Base-by-base conservation (phyloP, 1,140 invertebrate species). In the Sitobion miscanthi region DNA sequence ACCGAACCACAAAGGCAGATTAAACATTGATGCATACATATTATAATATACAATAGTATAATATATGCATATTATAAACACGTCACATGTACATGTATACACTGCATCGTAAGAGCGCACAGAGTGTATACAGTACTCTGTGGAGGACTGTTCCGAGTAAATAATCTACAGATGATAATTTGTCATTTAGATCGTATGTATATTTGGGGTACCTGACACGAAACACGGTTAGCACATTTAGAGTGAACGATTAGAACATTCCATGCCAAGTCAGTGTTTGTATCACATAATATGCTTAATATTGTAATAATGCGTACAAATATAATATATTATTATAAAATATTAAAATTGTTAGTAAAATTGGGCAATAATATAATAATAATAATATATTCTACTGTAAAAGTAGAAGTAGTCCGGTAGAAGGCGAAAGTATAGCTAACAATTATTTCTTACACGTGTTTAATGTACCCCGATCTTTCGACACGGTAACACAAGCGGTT, bases 131-230 rank as follows among this genome's bases (percentile, higher is more conserved):
- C 25, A 86, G 11, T 14, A 20, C 23, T 42, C 20, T 4, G 25
- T 45, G 1, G 42, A 25, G 30, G 30, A 88, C 52, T 54, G 20
- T 88, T 88, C 49, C 6, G 49, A 49, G 86, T 35, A 88, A 88
- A 88, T 87, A 88, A 88, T 52, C 47, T 88, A 47, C 49, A 88
- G 47, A 88, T 35, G 30, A 88, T 87, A 87, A n/a, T 88, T 86
- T 88, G n/a, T 47, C 25, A 47, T 87, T 17, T 30, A 47, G 6
- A 87, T 77, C 35, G 38, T 42, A 17, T 83, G 21, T 17, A 77
- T 77, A 77, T 77, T 77, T n/a, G n/a, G 0, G 30, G 30, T n/a
- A 87, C 85, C 45, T 87, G 42, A n/a, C 42, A 49, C 85, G 11
- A 47, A 87, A 87, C 85, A 87, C 14, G 38, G 23, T 85, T 45